Conservation (phyloP, 2,113 vertebrate genomes). For the Gobiocypris rarus region DNA sequence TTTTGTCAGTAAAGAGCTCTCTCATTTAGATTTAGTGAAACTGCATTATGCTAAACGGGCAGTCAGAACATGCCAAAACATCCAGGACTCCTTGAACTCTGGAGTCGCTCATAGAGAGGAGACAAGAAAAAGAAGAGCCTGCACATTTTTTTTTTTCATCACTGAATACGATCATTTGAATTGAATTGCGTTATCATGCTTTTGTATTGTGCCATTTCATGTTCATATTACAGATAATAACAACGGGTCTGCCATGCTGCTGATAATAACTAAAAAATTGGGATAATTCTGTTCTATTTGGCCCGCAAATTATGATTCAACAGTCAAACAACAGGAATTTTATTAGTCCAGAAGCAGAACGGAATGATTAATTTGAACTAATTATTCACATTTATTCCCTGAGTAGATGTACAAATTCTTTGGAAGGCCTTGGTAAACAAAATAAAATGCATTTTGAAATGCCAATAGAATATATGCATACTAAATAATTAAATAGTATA, state of each 20-base stretch:
- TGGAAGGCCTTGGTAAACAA: neutral
- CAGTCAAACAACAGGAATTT: neutral
- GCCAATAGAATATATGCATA: too few relatives aligned
- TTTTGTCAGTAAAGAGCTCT: constrained; percentile 52
- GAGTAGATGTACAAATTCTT: neutral
- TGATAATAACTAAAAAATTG: neutral
- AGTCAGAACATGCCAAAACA: constrained; percentile 46
- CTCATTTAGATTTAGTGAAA: constrained; percentile 47
- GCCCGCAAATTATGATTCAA: neutral
- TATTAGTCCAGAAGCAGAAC: neutral
- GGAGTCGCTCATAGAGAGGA: constrained; percentile 14
- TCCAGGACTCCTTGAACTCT: constrained; percentile 34
- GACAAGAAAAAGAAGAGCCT: constrained; percentile 21
- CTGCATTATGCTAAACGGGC: constrained; percentile 47
- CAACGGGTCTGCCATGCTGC: too few relatives aligned
- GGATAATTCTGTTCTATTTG: neutral
- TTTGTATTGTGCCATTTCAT: neutral
- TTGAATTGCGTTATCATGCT: neutral
- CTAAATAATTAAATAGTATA: neutral
- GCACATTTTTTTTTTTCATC: neutral
- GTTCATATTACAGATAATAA: constrained; percentile 25
- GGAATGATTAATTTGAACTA: neutral
- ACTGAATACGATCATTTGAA: neutral
- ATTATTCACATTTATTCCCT: neutral
- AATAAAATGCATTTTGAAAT: too few relatives aligned